These are phyloP conservation scores for Noctuana brunneofusca DNA, from an alignment of 2,888 invertebrate genomes.

Conservation along the genomic window DNA sequence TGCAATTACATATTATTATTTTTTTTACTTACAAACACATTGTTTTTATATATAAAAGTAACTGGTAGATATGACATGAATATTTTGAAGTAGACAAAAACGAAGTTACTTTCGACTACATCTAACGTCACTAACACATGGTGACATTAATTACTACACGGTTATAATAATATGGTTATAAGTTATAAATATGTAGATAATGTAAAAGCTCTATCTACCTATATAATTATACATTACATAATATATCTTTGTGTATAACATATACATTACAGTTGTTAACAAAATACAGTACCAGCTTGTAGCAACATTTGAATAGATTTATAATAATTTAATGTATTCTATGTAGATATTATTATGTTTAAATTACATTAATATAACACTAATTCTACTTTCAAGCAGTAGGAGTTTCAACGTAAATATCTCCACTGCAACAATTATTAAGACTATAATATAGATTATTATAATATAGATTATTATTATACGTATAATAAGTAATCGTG, in stretches of 20 bases:
- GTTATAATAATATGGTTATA: background rate
- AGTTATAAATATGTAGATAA: background rate
- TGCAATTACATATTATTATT: conserved; percentile 2
- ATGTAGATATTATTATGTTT: no score
- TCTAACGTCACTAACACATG: background rate
- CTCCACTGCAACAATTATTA: background rate
- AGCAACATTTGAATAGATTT: conserved; percentile 5
- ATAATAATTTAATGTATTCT: no score
- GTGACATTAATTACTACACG: background rate
- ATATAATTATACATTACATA: background rate
- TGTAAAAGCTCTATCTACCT: background rate
- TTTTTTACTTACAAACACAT: background rate
- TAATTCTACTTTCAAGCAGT: background rate
- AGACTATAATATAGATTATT: conserved; percentile 8
- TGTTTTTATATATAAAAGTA: conserved; percentile 4
- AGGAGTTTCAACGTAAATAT: background rate
- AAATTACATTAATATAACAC: no score
- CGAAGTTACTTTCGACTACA: background rate
- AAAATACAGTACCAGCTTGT: background rate
- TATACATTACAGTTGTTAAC: background rate
- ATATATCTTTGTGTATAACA: background rate
- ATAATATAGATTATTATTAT: conserved; percentile 21
- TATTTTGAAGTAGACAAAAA: conserved; percentile 29
- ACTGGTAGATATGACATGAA: conserved; percentile 19
- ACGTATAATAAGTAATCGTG: conserved; percentile 20